Evolutionary conservation across 1,140 invertebrate species (phyloP), one percentile per base, ranked within the genome.

Genomic region (Lepidurus packardi): DNA sequence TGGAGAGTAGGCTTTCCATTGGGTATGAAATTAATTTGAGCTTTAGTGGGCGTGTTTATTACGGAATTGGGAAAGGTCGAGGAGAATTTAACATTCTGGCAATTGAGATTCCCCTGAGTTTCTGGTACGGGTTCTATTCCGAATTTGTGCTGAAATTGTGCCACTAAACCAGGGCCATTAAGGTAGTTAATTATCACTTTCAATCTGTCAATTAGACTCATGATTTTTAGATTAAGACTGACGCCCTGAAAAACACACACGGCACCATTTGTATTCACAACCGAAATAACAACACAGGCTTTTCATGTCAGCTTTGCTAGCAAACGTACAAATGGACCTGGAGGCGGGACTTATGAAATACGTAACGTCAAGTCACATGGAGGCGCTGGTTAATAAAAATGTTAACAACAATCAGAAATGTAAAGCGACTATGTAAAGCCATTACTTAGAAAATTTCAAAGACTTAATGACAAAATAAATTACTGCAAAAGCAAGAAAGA

Each of bases 131-230:
- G 6, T 65, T 65, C 53, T 13, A 65, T 16, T 13, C 53, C 53
- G 3, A 65, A 65, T 65, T 16, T 65, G 1, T 16, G n/a, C 13
- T 65, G 53, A 65, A 65, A 65, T 0, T 65, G 53, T 7, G 53
- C 53, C 53, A 65, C 53, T 65, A 65, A 65, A 7, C 21, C 16
- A 65, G 53, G 53, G 53, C 53, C 53, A 65, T 65, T 65, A 21
- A 65, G 53, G 13, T 65, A 65, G 21, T 65, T 21, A 13, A 65
- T 16, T 21, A 65, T 0, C 53, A 65, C 53, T 0, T 65, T 65
- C 16, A 13, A 65, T 7, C 13, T 21, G 13, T 65, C n/a, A 65
- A 21, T 65, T 65, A 21, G 21, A 65, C 53, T 65, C 53, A 65
- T 65, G n/a, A 65, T 65, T 65, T 13, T 13, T 65, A 16, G 34